These are phyloP conservation scores for Anniella stebbinsi DNA, from an alignment of 2,797 vertebrate species.

Conservation along the genomic window DNA sequence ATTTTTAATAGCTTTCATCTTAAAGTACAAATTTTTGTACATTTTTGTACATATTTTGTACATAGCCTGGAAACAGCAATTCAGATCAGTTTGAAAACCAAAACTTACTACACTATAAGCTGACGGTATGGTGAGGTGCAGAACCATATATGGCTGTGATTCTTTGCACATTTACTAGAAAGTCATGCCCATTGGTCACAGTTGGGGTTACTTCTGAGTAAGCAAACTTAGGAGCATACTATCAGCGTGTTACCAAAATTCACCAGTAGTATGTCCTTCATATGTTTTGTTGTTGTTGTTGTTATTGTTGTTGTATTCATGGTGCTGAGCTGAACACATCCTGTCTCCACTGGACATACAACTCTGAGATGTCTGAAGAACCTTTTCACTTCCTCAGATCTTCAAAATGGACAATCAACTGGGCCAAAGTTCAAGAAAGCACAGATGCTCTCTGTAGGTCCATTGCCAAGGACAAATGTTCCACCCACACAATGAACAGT, in stretches of 20 bases:
- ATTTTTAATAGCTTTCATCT: background rate
- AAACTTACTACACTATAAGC: background rate
- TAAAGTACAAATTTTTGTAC: too few relatives aligned
- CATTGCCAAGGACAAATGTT: background rate
- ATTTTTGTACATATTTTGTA: too few relatives aligned
- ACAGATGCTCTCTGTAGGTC: background rate
- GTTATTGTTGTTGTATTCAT: background rate
- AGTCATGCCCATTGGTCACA: background rate
- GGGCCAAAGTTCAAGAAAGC: background rate
- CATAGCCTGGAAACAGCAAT: too few relatives aligned
- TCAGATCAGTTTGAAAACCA: background rate
- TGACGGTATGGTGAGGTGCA: background rate
- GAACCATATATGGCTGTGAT: background rate
- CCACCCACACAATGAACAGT: background rate
- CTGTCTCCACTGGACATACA: background rate
- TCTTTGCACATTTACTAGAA: background rate
- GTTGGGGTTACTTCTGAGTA: background rate
- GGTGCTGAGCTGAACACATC: background rate
- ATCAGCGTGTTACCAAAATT: background rate
- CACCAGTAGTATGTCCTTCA: background rate
- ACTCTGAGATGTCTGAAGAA: background rate
- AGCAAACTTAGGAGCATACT: background rate
- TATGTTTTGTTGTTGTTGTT: background rate
- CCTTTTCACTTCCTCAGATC: background rate
- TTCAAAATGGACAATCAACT: background rate